Evolutionary conservation across 2,113 vertebrate species (phyloP), one percentile per base, ranked within the genome.

Genomic region (Indicator maculatus): DNA sequence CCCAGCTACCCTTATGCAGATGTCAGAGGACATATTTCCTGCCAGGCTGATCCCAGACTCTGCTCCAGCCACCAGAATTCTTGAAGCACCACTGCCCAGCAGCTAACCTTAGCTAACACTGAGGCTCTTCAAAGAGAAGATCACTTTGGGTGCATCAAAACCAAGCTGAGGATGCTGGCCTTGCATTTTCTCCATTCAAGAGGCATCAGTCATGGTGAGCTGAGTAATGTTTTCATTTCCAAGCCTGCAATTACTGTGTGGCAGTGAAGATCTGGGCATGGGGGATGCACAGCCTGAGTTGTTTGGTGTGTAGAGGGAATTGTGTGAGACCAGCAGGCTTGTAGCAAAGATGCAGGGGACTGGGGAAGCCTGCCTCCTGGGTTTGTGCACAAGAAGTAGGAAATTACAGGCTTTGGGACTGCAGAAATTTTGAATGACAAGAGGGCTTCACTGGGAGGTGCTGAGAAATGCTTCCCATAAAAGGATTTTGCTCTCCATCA

Each of bases 321-420:
- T 44, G n/a, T n/a, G 60, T 63, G 67, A 53, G n/a, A 58, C 12
- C 77, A 59, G 84, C 86, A 70, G 63, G 39, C 31, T 44, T 31
- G 63, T 10, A 67, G 92, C 70, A 74, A 39, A 58, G 61, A 26
- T 9, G 70, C 72, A n/a, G 69, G 39, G 67, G 59, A 19, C 9
- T 47, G 58, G 45, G 38, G 74, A 59, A 83, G 58, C 65, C 36
- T 59, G 36, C 87, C 69, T 93, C 63, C 67, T 4, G 5, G 38
- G 31, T 77, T 80, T 19, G 44, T 66, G 70, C 65, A 69, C 26
- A 47, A 59, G 31, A 71, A 88, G 56, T 74, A 70, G 73, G 70
- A 94, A 95, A 91, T 94, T 38, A 72, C 69, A 67, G 63, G 84
- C 47, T 94, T 92, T 65, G 61, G 53, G 59, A 44, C 53, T 36